Base-by-base conservation (phyloP, 2,888 invertebrate species). In the Oconnorella tubifera region DNA sequence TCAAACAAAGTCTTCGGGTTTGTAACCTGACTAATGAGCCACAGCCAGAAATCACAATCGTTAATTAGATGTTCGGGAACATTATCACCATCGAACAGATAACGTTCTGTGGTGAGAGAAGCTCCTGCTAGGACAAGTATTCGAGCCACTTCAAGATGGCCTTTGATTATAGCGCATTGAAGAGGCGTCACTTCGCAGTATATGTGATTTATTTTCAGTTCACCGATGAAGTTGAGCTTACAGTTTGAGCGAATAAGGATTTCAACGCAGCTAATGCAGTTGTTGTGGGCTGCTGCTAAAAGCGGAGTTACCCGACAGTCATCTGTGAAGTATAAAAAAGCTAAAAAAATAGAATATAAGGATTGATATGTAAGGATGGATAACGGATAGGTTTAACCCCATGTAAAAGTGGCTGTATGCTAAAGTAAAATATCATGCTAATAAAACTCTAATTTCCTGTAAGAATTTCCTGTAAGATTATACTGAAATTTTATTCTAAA, bases 81-180 rank as follows among this genome's bases (percentile, higher is more conserved):
- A 27, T 55, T 29, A 19, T 32, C 50, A 1, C 49, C 58, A 28
- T 59, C 40, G 50, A 33, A 60, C n/a, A 60, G 60, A 27, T 50
- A 60, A n/a, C 31, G 28, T 29, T 60, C 60, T n/a, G 60, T 27
- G 29, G 32, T 27, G 33, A 59, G n/a, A 29, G 19, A n/a, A 19
- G 59, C 59, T 23, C 68, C 68, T 33, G 58, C 61, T n/a, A 63
- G 33, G 29, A 66, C 56, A 31, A 68, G 64, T 27, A 66, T 61
- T 32, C 59, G 50, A 3, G 56, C 64, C 29, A 62, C 55, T 27
- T 27, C 28, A n/a, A 64, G 48, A 60, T 66, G 49, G 50, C 68
- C 62, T 3, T 28, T 49, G 32, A 25, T 32, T 27, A 68, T 49
- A 31, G 68, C 64, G 29, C 66, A 66, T 14, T 62, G 49, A n/a